A percentile compares a stretch with the other conserved stretches of the same genome.
phyloP scores from a whole-genome alignment of 2,888 invertebrate genomes.

The Rhimphoctona megacephalus region DNA sequence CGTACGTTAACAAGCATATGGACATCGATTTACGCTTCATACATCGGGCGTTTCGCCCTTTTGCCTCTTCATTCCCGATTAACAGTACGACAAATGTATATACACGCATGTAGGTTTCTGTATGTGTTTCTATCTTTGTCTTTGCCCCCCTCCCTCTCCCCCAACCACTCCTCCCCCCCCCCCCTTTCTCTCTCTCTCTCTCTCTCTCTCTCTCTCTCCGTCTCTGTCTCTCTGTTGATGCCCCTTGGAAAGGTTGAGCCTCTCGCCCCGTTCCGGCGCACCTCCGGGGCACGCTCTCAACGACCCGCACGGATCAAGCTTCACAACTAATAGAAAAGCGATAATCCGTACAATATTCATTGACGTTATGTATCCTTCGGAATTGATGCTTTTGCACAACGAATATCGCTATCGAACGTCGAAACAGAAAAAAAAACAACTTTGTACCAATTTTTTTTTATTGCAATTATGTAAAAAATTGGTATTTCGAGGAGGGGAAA shows the following conservation, averaged over 20 bases:
- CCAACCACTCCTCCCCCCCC: not conserved
- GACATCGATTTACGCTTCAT: constrained; percentile 1
- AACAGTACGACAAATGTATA: constrained; percentile 14
- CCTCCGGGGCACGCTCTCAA: constrained; percentile 62
- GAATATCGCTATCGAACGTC: not conserved
- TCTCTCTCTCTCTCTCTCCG: constrained; percentile 16
- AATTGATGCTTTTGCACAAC: constrained; percentile 23
- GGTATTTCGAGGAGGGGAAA: not conserved
- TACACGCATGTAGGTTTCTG: constrained; percentile 13
- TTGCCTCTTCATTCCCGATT: constrained; percentile 20
- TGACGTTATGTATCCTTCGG: constrained; percentile 48
- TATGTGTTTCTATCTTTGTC: constrained; percentile 6
- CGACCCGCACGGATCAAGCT: constrained; percentile 65
- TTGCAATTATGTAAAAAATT: not conserved
- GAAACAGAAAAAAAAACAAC: not conserved
- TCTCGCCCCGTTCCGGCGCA: constrained; percentile 44
- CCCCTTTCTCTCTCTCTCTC: constrained; percentile 9
- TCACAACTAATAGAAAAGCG: constrained; percentile 68
- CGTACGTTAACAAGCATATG: not conserved
- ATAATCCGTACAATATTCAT: constrained; percentile 68
- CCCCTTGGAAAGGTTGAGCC: constrained; percentile 57
- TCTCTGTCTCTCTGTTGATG: constrained; percentile 32
- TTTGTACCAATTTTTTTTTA: not conserved
- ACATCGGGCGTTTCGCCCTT: constrained; percentile 23
- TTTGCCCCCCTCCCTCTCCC: not conserved